Evolutionary conservation across 2,797 vertebrate species (phyloP), one percentile per base, ranked within the genome.

Genomic region (Lepus oiostolus): DNA sequence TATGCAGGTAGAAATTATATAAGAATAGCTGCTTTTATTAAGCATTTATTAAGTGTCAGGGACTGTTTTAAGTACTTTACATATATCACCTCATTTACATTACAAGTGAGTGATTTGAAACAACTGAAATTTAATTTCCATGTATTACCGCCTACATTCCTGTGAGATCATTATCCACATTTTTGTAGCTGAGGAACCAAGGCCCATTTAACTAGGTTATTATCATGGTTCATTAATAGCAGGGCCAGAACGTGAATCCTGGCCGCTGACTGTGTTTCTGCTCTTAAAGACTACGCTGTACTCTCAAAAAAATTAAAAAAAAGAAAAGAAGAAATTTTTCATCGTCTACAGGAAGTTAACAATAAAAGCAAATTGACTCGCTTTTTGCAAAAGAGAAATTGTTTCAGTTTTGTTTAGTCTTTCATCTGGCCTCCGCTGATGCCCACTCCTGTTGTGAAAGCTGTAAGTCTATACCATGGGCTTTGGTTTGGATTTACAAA

Each of bases 71-170:
- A 96, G 63, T 13, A 68, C 88, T 96, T 85, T 67, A 67, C 70
- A 63, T 91, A 38, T 70, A 93, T 91, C 84, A 84, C 47, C 75
- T 96, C 75, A 77, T 96, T 97, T 96, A 93, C 83, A 89, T 96
- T 93, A 90, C 95, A 97, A 83, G 70, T 94, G 93, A 96, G 62
- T 91, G 74, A 95, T 91, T 94, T 86, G 80, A 96, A 97, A 96
- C 95, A 88, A 92, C 0, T 26, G 68, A 93, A 88, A 95, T 92
- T 95, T 75, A 96, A 96, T 96, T 96, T 95, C 19, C 94, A 94
- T 96, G 60, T 63, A 92, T 96, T 92, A 80, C 63, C 22, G 62
- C 91, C 72, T 60, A 67, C 63, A 71, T 47, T 82, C 60, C 88
- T 93, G 0, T 74, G 88, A 94, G 71, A 92, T 95, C 94, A 93